Evolutionary conservation across 2,797 vertebrate species (phyloP), one percentile per base, ranked within the genome.

Genomic region (Phataginus tricuspis): DNA sequence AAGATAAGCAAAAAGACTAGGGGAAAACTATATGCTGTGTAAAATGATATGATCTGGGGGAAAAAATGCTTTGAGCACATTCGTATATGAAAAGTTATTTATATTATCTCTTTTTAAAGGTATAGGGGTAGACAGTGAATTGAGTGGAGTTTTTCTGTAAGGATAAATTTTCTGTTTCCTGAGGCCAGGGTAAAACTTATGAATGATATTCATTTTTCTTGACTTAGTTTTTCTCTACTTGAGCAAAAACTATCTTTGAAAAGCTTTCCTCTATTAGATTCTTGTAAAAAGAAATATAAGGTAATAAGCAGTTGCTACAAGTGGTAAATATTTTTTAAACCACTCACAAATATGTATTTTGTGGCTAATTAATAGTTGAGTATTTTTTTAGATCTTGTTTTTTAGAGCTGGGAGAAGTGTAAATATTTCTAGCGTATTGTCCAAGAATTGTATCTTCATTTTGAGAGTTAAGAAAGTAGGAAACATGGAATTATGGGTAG

Each of bases 191-290:
- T 89, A 45, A 93, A 90, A 88, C 94, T 88, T 89, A 64, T 89
- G 64, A 96, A 84, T 94, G 57, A 64, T 61, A 64, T 39, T 84
- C 12, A 82, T 94, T 94, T 90, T 71, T 91, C n/a, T 92, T 69
- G 69, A 75, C 27, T 87, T 90, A 94, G 55, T 92, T 97, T 86
- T 77, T 49, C 12, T 77, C 49, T n/a, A 53, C 19, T 53, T n/a
- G 19, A 71, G 29, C 69, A 83, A 89, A 89, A 27, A 79, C 23
- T 82, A 19, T 71, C 69, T 89, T 85, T 66, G 27, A 68, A 90
- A 95, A 88, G 49, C 21, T 90, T 95, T 94, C 10, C 15, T 72
- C 53, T 80, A 7, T 57, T 80, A 95, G 45, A 83, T 49, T 84
- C 18, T 93, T 90, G 80, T 37, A 39, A 74, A 92, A 83, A 68